These are phyloP conservation scores for Rhyzopertha dominica DNA, from an alignment of 1,140 invertebrate genomes.

Conservation along the genomic window DNA sequence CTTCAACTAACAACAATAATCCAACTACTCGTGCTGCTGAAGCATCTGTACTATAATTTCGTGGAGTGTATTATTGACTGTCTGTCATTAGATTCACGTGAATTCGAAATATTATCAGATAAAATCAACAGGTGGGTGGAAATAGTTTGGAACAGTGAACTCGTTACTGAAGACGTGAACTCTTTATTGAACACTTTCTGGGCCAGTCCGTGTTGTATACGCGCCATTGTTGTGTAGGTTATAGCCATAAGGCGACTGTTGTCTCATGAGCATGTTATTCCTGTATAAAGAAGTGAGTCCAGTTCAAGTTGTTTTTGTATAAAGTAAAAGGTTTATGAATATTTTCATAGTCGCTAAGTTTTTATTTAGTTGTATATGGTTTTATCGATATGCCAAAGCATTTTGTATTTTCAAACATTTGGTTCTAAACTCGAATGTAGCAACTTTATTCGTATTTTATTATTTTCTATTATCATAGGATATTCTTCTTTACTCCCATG, in stretches of 20 bases:
- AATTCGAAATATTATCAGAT: too few relatives aligned
- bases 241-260: too few relatives aligned
- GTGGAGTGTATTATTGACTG: conserved; percentile 16
- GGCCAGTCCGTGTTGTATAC: conserved; percentile 34
- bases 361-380: conserved; percentile 22
- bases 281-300: too few relatives aligned
- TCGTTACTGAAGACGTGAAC: neutral
- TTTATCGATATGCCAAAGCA: conserved; percentile 41
- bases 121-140: conserved; percentile 3
- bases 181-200: conserved; percentile 6
- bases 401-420: too few relatives aligned
- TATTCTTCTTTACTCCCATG: too few relatives aligned
- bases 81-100: too few relatives aligned
- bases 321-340: conserved; percentile 35
- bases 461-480: too few relatives aligned
- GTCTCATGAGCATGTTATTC: too few relatives aligned
- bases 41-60: conserved; percentile 49
- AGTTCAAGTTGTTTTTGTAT: conserved; percentile 39
- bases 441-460: too few relatives aligned
- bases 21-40: conserved; percentile 44
- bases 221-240: too few relatives aligned
- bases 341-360: conserved; percentile 32
- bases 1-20: conserved; percentile 51
- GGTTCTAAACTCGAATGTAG: conserved; percentile 19
- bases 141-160: conserved; percentile 2